Evolutionary conservation across 1,140 invertebrate species (phyloP).

Genomic region (Aphelinus atriplicis): DNA sequence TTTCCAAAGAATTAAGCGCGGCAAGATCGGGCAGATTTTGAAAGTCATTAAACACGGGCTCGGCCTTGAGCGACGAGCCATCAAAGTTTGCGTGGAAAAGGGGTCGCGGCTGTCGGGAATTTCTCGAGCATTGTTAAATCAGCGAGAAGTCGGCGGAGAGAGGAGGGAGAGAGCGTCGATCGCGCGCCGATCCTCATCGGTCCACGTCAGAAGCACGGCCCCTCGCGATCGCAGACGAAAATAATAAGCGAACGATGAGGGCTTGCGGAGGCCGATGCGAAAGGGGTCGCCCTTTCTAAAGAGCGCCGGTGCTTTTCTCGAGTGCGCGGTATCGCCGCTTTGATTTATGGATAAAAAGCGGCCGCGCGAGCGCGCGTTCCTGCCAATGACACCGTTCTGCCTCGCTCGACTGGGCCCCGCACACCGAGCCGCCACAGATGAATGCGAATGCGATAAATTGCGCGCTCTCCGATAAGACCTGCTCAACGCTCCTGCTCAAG

Average conservation of each 20-base stretch:
- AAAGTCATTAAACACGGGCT: not conserved
- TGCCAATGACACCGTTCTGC: conserved; percentile 46
- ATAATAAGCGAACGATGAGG: conserved; percentile 48
- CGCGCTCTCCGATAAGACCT: conserved; percentile 20
- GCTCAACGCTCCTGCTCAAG: not conserved
- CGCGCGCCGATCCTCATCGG: conserved; percentile 44
- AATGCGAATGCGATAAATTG: conserved; percentile 38
- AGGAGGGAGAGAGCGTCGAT: not conserved
- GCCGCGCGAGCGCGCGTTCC: conserved; percentile 10
- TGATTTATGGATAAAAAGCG: conserved; percentile 50
- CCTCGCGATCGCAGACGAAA: conserved; percentile 55
- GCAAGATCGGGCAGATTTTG: not conserved
- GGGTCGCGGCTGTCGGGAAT: conserved; percentile 5
- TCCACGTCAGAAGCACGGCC: conserved; percentile 55
- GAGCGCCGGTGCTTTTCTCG: conserved; percentile 24
- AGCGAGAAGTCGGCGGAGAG: not conserved
- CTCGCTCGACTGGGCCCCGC: not conserved
- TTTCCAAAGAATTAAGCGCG: not conserved
- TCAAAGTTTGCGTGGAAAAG: conserved; percentile 21
- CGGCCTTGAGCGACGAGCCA: conserved; percentile 11
- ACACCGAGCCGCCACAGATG: not conserved
- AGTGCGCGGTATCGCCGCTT: conserved; percentile 33
- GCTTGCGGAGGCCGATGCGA: conserved; percentile 37
- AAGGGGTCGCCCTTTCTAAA: conserved; percentile 49
- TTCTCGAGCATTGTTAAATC: conserved; percentile 12